These are phyloP conservation scores for Potamarius usumacintae DNA, from an alignment of 2,113 vertebrate species.

Conservation along the genomic window DNA sequence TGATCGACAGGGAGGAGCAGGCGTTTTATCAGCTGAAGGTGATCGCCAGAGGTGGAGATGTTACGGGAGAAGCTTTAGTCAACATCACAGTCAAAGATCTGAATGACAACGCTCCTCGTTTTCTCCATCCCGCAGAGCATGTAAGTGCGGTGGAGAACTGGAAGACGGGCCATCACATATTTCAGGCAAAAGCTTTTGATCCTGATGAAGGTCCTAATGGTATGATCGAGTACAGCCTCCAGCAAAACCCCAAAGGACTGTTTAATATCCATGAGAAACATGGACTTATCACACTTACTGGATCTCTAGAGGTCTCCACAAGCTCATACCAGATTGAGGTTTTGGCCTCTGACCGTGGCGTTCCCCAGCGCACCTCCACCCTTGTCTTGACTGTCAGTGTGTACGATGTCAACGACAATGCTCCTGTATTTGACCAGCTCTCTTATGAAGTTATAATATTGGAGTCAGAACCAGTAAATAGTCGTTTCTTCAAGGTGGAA, in stretches of 20 bases:
- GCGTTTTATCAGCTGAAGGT: constrained; percentile 90
- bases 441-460: constrained; percentile 91
- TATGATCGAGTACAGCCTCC: constrained; percentile 85
- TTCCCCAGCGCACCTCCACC: constrained; percentile 83
- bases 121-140: constrained; percentile 84
- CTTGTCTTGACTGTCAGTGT: constrained; percentile 88
- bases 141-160: constrained; percentile 95
- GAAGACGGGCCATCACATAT: constrained; percentile 89
- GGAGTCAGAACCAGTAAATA: constrained; percentile 93
- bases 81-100: constrained; percentile 95
- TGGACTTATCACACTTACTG: constrained; percentile 83
- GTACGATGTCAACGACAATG: constrained; percentile 95
- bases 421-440: constrained; percentile 92
- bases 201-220: constrained; percentile 91
- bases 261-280: constrained; percentile 85
- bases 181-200: constrained; percentile 89
- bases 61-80: constrained; percentile 86
- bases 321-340: constrained; percentile 92
- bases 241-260: constrained; percentile 86
- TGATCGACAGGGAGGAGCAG: constrained; percentile 92
- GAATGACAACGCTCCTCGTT: constrained; percentile 93
- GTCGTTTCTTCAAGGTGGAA: constrained; percentile 91
- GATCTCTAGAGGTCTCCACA: constrained; percentile 82
- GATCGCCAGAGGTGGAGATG: constrained; percentile 86
- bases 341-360: constrained; percentile 85